Conservation (phyloP, 2,797 vertebrate genomes). For the Chromis chromis region DNA sequence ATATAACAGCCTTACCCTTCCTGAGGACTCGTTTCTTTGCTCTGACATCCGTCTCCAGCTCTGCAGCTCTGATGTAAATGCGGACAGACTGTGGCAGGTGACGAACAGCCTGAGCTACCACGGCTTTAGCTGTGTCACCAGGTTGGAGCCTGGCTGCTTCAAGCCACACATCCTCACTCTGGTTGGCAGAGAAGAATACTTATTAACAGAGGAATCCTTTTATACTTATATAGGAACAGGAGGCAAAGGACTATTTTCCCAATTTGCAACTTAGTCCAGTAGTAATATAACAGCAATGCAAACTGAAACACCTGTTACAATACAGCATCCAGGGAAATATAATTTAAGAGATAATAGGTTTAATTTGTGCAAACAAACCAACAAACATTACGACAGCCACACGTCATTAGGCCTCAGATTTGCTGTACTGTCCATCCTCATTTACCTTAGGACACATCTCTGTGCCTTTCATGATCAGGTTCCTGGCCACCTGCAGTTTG, state of each 20-base stretch:
- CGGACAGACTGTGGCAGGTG: slow-evolving; percentile 96
- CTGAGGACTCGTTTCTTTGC: slow-evolving; percentile 97
- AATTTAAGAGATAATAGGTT: neutral
- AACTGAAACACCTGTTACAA: neutral
- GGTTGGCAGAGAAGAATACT: slow-evolving; percentile 31
- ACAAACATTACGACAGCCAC: neutral
- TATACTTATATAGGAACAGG: too few relatives aligned
- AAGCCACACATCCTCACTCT: slow-evolving; percentile 99
- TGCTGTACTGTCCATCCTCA: neutral
- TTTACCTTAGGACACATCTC: slow-evolving; percentile 99
- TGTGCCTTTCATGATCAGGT: slow-evolving; percentile 99
- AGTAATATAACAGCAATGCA: neutral
- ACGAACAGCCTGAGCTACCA: slow-evolving; percentile 97
- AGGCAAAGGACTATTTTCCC: neutral
- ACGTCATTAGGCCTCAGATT: too few relatives aligned
- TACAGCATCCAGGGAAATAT: neutral
- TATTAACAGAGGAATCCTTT: neutral
- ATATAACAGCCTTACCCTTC: slow-evolving; percentile 87
- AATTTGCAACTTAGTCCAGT: neutral
- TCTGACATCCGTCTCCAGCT: slow-evolving; percentile 95
- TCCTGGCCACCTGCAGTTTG: slow-evolving; percentile 96
- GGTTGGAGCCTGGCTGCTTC: slow-evolving; percentile 98
- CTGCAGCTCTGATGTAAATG: slow-evolving; percentile 96
- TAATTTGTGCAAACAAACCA: slow-evolving; percentile 5
- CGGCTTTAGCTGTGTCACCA: slow-evolving; percentile 96